Percentiles rank a stretch among this genome's conserved stretches.
Conservation (phyloP, 2,888 invertebrate species). For the Maniola hyperantus region DNA sequence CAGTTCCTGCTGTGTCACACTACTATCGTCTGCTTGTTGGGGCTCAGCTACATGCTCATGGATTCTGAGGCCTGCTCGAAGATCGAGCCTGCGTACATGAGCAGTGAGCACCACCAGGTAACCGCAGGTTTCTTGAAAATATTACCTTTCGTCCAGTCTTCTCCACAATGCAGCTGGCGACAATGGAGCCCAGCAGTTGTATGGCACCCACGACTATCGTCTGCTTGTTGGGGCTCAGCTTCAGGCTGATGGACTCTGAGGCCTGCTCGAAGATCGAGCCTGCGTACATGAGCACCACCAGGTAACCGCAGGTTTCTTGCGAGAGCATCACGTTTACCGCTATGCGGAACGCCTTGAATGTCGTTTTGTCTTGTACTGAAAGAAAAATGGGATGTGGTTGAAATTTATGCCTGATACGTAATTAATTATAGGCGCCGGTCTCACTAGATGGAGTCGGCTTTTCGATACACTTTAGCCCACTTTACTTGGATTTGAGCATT, state of each 20-base stretch:
- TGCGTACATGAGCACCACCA: conserved; percentile 78
- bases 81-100: conserved; percentile 77
- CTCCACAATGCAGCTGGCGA: conserved; percentile 76
- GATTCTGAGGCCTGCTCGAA: conserved; percentile 74
- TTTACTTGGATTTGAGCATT: too few species aligned
- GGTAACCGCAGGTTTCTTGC: conserved; percentile 76
- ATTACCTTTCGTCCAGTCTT: conserved; percentile 73
- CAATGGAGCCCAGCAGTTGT: conserved; percentile 70
- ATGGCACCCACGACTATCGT: conserved; percentile 74
- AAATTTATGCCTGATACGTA: not conserved
- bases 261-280: conserved; percentile 76
- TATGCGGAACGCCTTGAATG: conserved; percentile 75
- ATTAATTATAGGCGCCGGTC: too few species aligned
- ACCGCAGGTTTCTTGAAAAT: conserved; percentile 61
- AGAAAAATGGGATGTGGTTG: not conserved
- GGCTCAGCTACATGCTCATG: conserved; percentile 69
- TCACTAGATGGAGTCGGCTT: too few species aligned
- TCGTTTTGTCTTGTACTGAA: conserved; percentile 73
- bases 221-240: conserved; percentile 75
- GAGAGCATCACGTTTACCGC: conserved; percentile 76
- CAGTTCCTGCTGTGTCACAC: too few species aligned
- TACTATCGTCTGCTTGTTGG: conserved; percentile 58
- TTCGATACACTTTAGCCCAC: too few species aligned
- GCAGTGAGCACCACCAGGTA: conserved; percentile 78
- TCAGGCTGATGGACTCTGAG: conserved; percentile 69